These are phyloP conservation scores for Stichodactyla helianthus DNA, from an alignment of 64 coral and sea anemone genomes.

Conservation along the genomic window DNA sequence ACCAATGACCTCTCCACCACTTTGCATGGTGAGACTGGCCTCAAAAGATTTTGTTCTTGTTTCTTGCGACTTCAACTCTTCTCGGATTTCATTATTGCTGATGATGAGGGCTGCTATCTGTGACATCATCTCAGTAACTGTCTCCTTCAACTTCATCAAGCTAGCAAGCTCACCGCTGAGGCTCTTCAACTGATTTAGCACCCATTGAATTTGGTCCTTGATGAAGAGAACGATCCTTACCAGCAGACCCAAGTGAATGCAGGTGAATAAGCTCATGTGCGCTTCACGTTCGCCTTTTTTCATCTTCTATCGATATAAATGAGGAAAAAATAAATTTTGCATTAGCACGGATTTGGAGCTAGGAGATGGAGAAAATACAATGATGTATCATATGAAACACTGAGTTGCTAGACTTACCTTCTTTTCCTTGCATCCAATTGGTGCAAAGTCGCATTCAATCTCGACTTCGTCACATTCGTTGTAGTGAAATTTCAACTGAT, in stretches of 20 bases:
- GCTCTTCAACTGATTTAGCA: not conserved
- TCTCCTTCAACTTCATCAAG: not conserved
- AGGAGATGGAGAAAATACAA: no score
- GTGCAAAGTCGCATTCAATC: slow-evolving; percentile 7
- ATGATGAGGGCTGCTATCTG: not conserved
- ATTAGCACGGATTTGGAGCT: no score
- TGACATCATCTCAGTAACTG: not conserved
- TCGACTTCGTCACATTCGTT: slow-evolving; percentile 27
- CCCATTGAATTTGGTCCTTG: not conserved
- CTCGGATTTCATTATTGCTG: not conserved
- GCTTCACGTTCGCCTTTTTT: not conserved
- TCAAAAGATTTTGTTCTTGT: not conserved
- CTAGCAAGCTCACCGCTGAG: not conserved
- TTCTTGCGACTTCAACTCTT: not conserved
- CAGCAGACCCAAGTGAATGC: not conserved
- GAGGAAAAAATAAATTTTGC: no score
- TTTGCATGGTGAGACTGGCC: not conserved
- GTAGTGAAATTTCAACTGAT: not conserved
- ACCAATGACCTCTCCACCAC: not conserved
- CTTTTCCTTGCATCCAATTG: slow-evolving; percentile 15
- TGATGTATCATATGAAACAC: no score
- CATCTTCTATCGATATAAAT: not conserved
- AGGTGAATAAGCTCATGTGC: not conserved
- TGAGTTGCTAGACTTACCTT: not conserved
- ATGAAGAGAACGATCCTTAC: not conserved